Percentiles rank a stretch among this genome's conserved stretches.
Conservation (phyloP, 2,888 invertebrate genomes). For the Chirona hameri region DNA sequence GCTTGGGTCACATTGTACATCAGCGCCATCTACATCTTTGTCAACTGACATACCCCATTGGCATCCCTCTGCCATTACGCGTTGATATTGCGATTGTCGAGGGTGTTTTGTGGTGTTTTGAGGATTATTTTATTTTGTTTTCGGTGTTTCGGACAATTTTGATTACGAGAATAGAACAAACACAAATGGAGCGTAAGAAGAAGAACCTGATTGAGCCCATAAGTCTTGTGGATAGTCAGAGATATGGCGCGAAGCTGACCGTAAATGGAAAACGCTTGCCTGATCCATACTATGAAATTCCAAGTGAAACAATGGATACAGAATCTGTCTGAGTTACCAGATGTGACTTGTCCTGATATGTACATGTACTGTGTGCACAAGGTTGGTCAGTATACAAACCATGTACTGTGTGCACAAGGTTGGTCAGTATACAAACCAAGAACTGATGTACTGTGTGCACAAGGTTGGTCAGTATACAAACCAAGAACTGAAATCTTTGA, state of each 20-base stretch:
- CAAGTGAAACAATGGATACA: not conserved
- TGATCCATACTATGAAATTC: not conserved
- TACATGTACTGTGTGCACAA: not conserved
- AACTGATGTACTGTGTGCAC: not conserved
- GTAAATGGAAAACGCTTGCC: not conserved
- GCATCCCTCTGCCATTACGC: too few relatives aligned
- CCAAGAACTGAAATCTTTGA: not conserved
- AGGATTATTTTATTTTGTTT: too few relatives aligned
- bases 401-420: not conserved
- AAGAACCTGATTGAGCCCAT: not conserved
- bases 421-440: not conserved
- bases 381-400: not conserved
- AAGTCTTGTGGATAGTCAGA: not conserved
- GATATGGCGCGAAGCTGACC: not conserved
- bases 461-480: not conserved
- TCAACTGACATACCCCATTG: too few relatives aligned
- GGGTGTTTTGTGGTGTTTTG: too few relatives aligned
- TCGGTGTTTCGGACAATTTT: too few relatives aligned
- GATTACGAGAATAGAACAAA: too few relatives aligned
- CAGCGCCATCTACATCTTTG: too few relatives aligned
- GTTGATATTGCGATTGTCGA: too few relatives aligned
- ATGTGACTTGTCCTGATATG: not conserved
- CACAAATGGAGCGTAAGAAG: not conserved
- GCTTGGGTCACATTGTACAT: too few relatives aligned
- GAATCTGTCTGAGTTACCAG: not conserved